Evolutionary conservation across 2,797 vertebrate species (phyloP).

Genomic region (Anniella stebbinsi): DNA sequence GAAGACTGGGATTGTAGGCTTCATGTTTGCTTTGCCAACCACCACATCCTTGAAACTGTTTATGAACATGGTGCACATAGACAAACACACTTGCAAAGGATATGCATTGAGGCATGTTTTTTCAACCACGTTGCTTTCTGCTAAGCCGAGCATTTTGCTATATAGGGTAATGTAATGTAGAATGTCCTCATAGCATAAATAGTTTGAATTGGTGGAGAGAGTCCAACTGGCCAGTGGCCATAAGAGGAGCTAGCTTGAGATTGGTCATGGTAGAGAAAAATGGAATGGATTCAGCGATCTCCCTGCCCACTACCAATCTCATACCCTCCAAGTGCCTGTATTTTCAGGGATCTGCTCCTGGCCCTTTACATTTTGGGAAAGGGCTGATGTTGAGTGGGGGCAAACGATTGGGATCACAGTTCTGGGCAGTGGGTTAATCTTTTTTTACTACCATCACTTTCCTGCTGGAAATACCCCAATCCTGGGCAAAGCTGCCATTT

Average conservation of each 20-base stretch:
- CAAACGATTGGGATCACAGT: background rate
- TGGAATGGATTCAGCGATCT: background rate
- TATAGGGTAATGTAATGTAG: background rate
- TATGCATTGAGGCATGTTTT: background rate
- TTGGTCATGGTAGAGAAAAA: background rate
- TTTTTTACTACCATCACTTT: background rate
- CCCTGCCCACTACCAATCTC: background rate
- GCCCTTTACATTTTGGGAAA: background rate
- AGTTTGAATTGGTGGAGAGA: background rate
- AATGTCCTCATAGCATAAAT: background rate
- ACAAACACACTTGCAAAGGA: background rate
- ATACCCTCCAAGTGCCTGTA: background rate
- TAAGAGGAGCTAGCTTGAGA: background rate
- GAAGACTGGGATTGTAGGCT: background rate
- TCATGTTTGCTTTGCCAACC: background rate
- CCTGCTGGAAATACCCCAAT: background rate
- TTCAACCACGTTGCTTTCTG: background rate
- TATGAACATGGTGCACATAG: background rate
- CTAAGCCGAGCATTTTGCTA: background rate
- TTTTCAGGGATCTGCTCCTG: background rate
- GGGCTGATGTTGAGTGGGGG: background rate
- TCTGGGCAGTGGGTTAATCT: background rate
- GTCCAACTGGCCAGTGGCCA: background rate
- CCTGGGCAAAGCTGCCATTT: background rate
- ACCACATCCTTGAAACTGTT: slow-evolving; percentile 17